Evolutionary conservation across 2,888 invertebrate species (phyloP).

Genomic region (Luperina testacea): DNA sequence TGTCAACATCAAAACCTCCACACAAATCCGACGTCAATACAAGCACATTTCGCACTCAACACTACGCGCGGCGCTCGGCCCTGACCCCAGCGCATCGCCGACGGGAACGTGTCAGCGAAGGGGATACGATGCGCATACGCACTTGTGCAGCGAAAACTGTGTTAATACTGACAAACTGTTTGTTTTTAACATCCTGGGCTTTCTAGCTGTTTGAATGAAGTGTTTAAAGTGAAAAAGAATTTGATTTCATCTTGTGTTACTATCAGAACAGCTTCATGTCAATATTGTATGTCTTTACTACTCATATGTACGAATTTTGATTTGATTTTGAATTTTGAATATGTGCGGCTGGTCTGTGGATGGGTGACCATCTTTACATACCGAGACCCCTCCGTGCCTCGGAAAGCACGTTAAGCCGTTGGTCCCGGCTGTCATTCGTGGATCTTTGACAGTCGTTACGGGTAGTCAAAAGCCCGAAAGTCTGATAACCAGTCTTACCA

Average conservation of each 20-base stretch:
- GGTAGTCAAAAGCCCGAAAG: no score
- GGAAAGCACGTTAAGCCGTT: no score
- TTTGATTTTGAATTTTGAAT: no score
- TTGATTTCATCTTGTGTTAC: neutral
- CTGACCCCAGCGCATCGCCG: constrained; percentile 73
- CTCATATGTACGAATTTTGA: no score
- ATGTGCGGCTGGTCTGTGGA: no score
- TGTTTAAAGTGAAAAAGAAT: neutral
- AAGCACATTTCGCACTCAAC: constrained; percentile 12
- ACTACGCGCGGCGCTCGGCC: constrained; percentile 67
- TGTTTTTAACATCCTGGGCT: neutral
- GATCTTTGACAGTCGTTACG: no score
- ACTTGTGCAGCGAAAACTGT: constrained; percentile 50
- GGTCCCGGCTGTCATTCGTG: no score
- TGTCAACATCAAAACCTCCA: constrained; percentile 2
- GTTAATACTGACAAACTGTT: constrained; percentile 23
- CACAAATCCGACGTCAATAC: constrained; percentile 15
- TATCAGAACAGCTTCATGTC: neutral
- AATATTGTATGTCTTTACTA: neutral
- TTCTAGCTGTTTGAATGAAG: neutral
- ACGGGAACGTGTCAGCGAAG: constrained; percentile 57
- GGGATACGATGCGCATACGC: constrained; percentile 44
- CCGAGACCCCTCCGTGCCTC: no score
- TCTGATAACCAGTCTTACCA: no score
- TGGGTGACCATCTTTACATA: no score